Conservation (phyloP, 2,113 vertebrate species). For the Barbus barbus region DNA sequence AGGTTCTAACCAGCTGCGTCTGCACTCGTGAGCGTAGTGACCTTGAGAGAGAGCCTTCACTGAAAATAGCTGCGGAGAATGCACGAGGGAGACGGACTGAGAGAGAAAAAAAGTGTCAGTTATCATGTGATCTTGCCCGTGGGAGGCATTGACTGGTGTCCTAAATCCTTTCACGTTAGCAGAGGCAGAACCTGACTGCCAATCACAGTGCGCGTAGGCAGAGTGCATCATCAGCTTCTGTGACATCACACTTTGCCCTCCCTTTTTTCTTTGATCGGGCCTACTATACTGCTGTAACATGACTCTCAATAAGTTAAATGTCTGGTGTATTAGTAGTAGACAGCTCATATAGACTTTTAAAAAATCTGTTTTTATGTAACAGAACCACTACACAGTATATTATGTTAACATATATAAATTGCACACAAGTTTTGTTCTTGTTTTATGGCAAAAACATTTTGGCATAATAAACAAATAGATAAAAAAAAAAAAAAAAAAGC, state of each 20-base stretch:
- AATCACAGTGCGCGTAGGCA: constrained; percentile 38
- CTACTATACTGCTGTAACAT: constrained; percentile 1
- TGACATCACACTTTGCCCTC: constrained; percentile 38
- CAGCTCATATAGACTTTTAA: background rate
- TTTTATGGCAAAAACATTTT: background rate
- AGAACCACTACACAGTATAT: background rate
- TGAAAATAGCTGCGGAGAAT: constrained; percentile 16
- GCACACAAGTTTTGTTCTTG: background rate
- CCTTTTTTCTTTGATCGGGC: constrained; percentile 33
- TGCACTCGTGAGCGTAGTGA: constrained; percentile 22
- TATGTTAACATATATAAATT: background rate
- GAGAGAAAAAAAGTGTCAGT: constrained; percentile 4
- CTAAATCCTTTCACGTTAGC: constrained; percentile 60
- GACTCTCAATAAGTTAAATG: background rate
- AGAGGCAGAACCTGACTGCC: constrained; percentile 34
- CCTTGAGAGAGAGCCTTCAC: constrained; percentile 48
- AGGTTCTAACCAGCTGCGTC: constrained; percentile 19
- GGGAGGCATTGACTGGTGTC: constrained; percentile 60
- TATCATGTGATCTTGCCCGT: constrained; percentile 57
- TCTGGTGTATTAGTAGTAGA: background rate
- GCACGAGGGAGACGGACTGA: background rate
- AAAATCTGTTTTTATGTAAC: background rate
- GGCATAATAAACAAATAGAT: background rate
- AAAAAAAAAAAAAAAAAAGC: no score
- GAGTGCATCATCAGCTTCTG: constrained; percentile 21